Evolutionary conservation across 2,113 vertebrate species (phyloP), one percentile per base, ranked within the genome.

Genomic region (Pycnonotus jocosus): DNA sequence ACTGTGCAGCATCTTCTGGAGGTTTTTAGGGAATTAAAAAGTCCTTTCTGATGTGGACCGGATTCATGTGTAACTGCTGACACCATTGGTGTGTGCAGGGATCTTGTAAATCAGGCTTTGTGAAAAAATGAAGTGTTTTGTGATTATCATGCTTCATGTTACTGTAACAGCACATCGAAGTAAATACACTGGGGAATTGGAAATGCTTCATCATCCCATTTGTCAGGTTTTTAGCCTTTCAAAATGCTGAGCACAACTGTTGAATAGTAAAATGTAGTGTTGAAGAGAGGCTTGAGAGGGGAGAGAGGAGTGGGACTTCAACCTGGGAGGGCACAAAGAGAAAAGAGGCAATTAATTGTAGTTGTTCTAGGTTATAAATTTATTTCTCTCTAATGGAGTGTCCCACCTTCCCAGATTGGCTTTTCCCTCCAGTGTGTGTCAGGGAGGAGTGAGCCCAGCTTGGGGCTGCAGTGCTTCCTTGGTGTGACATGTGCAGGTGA

Each of bases 401-500:
- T 50, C 47, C 44, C 45, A 0, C 31, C 73, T 71, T 54, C 30
- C 37, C 21, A 27, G 20, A 4, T 1, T 27, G 47, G 25, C 9
- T 25, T 64, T 50, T 48, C 22, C n/a, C 47, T 23, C 21, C 13
- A 19, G 9, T 14, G 19, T 54, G 33, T 71, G 78, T 10, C 31
- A 12, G 15, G 66, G 47, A 82, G 61, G 15, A 58, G 62, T 1
- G 61, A 22, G 47, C 9, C 1, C 27, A 38, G 64, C 88, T 37
- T 11, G 9, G 48, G 58, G 48, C 58, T 66, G 70, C 60, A 48
- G 35, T 6, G 28, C n/a, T 38, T 23, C 44, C 15, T 60, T n/a
- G 1, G 1, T 44, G 66, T 37, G 53, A 38, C 19, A 5, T 1
- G 6, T 28, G 10, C 4, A 4, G 47, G 4, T 57, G 27, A 42